Evolutionary conservation across 2,113 vertebrate species (phyloP).

Genomic region (Taxidea taxus): DNA sequence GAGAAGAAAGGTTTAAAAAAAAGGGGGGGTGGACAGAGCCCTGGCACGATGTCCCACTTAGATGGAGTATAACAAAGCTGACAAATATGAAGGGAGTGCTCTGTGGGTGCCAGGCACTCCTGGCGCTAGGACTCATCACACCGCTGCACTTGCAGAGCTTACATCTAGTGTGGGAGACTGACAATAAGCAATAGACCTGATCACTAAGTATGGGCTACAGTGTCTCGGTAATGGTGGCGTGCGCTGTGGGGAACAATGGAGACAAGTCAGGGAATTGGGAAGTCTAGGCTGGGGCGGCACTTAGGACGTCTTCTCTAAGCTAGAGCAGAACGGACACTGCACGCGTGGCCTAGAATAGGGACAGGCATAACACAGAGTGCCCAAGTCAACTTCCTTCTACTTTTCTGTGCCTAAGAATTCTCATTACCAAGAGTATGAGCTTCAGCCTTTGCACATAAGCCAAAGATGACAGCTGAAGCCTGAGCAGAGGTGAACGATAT

Average conservation of each 20-base stretch:
- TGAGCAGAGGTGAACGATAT: background rate
- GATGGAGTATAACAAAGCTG: background rate
- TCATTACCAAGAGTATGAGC: background rate
- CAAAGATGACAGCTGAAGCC: background rate
- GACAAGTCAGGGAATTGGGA: background rate
- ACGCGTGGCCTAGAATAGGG: background rate
- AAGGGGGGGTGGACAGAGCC: background rate
- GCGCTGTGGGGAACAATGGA: background rate
- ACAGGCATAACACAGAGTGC: background rate
- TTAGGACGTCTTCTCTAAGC: background rate
- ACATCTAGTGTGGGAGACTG: background rate
- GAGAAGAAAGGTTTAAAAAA: background rate
- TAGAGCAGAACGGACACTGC: background rate
- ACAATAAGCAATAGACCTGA: background rate
- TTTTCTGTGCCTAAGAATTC: background rate
- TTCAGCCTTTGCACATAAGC: background rate
- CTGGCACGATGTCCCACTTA: background rate
- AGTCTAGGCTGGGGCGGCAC: too few relatives aligned
- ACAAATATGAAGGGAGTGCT: background rate
- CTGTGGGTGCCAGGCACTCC: background rate
- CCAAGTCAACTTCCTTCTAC: background rate
- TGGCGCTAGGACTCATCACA: background rate
- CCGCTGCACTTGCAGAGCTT: background rate
- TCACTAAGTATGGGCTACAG: background rate
- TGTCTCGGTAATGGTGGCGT: rapidly evolving